Conservation (phyloP, 2,797 vertebrate genomes). For the Nasua narica region DNA sequence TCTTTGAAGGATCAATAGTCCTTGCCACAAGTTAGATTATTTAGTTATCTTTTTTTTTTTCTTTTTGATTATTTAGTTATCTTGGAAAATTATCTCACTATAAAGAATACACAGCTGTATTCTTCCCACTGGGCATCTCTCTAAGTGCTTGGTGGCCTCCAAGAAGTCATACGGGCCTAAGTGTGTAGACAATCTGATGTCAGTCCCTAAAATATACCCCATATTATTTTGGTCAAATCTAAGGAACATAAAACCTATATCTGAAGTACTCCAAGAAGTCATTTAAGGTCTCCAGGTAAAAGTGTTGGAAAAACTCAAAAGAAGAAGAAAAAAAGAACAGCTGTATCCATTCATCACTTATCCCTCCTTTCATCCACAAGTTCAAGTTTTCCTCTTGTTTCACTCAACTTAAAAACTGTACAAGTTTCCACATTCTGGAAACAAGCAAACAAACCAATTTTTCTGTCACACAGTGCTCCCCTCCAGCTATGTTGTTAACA, state of each 20-base stretch:
- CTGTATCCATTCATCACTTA: background rate
- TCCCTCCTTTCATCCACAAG: background rate
- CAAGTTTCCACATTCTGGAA: background rate
- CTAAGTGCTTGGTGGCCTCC: background rate
- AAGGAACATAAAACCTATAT: background rate
- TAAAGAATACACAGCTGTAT: background rate
- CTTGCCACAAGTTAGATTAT: background rate
- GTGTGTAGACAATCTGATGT: background rate
- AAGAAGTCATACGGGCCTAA: background rate
- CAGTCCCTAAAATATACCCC: background rate
- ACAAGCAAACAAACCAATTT: background rate
- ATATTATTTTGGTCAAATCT: constrained; percentile 20
- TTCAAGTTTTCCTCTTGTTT: background rate
- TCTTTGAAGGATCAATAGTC: background rate
- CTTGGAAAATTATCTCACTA: background rate
- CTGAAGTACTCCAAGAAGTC: background rate
- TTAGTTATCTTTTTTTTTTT: background rate
- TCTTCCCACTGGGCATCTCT: background rate
- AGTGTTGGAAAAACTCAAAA: background rate
- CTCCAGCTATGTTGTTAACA: background rate
- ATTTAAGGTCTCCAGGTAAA: background rate
- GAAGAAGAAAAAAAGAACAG: background rate
- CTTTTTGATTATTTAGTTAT: background rate
- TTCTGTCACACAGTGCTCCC: background rate
- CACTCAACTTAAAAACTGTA: background rate